Percentiles rank a stretch among this genome's conserved stretches.
Conservation (phyloP, 2,113 vertebrate species). For the Burhinus oedicnemus region DNA sequence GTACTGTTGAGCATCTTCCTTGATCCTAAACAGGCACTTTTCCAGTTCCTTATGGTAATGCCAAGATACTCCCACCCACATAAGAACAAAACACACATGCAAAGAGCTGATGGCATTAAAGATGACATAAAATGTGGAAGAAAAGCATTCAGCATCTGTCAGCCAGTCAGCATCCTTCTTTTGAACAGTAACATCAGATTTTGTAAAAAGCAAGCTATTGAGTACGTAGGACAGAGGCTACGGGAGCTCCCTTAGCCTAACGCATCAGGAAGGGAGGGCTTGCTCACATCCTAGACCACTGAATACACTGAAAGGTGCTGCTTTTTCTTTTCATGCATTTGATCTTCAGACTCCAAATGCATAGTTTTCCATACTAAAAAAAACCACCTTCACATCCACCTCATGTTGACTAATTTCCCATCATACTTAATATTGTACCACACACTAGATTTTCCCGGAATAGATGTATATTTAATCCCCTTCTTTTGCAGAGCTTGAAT, state of each 20-base stretch:
- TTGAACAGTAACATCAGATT: neutral
- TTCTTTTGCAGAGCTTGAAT: neutral
- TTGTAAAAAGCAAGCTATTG: neutral
- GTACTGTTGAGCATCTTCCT: neutral
- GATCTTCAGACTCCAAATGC: neutral
- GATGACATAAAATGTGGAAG: neutral
- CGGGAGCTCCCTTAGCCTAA: neutral
- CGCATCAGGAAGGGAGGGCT: neutral
- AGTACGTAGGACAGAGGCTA: fast-evolving
- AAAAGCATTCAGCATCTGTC: neutral
- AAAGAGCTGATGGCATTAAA: neutral
- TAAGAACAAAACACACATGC: neutral
- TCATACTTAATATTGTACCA: neutral
- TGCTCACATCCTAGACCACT: neutral
- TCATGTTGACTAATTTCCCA: neutral
- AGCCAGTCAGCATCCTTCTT: neutral
- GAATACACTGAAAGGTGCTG: neutral
- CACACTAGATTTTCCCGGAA: neutral
- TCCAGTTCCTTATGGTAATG: neutral
- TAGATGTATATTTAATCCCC: neutral
- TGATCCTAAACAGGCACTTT: neutral
- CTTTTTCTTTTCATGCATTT: neutral
- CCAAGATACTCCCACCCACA: neutral
- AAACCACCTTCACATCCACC: neutral
- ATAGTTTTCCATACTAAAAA: neutral